phyloP scores from a whole-genome alignment of 2,888 invertebrate genomes.

The Leucoptera coffeella region DNA sequence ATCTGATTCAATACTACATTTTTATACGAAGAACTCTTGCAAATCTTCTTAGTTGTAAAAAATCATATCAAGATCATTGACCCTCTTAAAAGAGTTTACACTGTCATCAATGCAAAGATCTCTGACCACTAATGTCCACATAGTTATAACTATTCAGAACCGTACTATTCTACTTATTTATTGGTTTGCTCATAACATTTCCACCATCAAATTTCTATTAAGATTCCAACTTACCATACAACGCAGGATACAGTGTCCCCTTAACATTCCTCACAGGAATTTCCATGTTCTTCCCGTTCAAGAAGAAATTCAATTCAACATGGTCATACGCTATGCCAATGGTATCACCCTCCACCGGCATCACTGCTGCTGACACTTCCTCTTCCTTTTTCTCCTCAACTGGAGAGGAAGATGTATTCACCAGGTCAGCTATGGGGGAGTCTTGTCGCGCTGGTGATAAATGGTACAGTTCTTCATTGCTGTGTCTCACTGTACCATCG shows the following conservation, averaged over 20 bases:
- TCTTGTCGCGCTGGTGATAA: slow-evolving; percentile 40
- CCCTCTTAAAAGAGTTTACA: too few species aligned
- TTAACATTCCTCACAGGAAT: slow-evolving; percentile 82
- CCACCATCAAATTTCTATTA: too few species aligned
- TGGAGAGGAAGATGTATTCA: slow-evolving; percentile 26
- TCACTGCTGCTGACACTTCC: slow-evolving; percentile 19
- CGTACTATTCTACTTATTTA: too few species aligned
- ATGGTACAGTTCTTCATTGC: slow-evolving; percentile 71
- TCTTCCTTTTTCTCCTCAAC: slow-evolving; percentile 21
- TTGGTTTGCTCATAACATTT: too few species aligned
- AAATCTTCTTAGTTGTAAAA: too few species aligned
- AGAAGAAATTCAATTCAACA: slow-evolving; percentile 88
- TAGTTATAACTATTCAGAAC: too few species aligned
- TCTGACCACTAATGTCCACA: too few species aligned
- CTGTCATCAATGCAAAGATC: too few species aligned
- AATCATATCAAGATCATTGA: too few species aligned
- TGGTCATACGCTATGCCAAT: slow-evolving; percentile 95
- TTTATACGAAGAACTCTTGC: too few species aligned
- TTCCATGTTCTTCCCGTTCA: slow-evolving; percentile 86
- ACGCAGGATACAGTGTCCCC: slow-evolving; percentile 85
- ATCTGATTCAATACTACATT: too few species aligned
- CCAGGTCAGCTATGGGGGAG: slow-evolving; percentile 36
- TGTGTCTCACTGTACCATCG: slow-evolving; percentile 81
- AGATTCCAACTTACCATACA: slow-evolving; percentile 89
- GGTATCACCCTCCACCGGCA: slow-evolving; percentile 88